Conservation (phyloP, 2,113 vertebrate species). For the Anarhynchus alexandrinus region DNA sequence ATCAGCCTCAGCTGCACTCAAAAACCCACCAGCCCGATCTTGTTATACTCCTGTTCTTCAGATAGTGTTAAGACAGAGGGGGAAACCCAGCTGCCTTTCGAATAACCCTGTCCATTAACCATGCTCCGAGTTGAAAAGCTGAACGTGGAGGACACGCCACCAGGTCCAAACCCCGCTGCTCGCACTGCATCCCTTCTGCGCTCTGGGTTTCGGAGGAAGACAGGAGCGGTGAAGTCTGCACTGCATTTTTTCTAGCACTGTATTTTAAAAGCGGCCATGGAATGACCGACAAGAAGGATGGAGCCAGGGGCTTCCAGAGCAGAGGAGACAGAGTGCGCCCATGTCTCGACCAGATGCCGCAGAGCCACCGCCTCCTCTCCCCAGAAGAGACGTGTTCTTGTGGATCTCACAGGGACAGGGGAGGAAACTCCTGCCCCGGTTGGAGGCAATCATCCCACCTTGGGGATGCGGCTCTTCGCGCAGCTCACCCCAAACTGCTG, state of each 20-base stretch:
- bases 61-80: not conserved
- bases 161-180: not conserved
- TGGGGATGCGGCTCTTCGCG: rapidly evolving
- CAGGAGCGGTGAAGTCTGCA: rapidly evolving
- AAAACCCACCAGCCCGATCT: not conserved
- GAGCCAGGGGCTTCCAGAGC: not conserved
- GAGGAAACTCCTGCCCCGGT: not conserved
- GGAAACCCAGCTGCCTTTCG: not conserved
- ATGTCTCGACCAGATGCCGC: rapidly evolving
- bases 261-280: rapidly evolving
- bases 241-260: no score
- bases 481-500: not conserved
- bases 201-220: rapidly evolving
- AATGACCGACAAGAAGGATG: not conserved
- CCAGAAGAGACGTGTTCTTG: no score
- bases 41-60: not conserved
- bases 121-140: not conserved
- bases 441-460: not conserved
- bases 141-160: not conserved
- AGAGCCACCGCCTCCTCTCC: not conserved
- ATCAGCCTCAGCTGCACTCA: not conserved
- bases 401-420: not conserved
- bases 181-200: not conserved
- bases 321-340: not conserved
- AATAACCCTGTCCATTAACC: not conserved